Evolutionary conservation across 2,113 vertebrate genomes (phyloP), one percentile per base, ranked within the genome.

Genomic region (Tamias sibiricus): DNA sequence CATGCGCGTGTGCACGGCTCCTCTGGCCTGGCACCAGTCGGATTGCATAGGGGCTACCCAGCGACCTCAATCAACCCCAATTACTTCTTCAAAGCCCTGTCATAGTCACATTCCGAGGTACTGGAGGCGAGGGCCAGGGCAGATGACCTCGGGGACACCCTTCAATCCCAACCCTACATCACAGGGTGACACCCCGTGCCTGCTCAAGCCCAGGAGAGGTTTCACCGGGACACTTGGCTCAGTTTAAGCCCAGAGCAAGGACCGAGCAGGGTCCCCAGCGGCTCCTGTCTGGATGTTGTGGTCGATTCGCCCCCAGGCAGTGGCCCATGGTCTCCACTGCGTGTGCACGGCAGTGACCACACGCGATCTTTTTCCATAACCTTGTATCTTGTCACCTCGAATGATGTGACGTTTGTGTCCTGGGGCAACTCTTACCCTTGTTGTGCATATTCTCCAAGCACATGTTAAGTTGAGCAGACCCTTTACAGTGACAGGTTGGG

Each of bases 311-410:
- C 7, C 12, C 11, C 4, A 7, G 69, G 26, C 71, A 24, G 2
- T 3, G 4, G 37, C 1, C 13, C 30, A 6, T 6, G 2, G 0
- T 26, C 28, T 26, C 5, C 19, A 35, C 9, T 47, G 30, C 14
- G 22, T 64, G 20, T 35, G 8, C 71, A 0, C 1, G 2, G 47
- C 30, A 28, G 35, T 22, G 1, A 6, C 13, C 47, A 42, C 62
- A 7, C 0, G 37, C 30, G n/a, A 30, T 17, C 13, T 4, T 17
- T 30, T 8, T n/a, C 1, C 62, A 72, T n/a, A 2, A 8, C 30
- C n/a, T 1, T 32, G 0, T 16, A 22, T 52, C 88, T 80, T 69
- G 47, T 57, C 32, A 35, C 66, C 64, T 68, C 66, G 0, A 5
- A 35, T 14, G 66, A 12, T 2, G 8, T 16, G 8, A 30, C 40